These are phyloP conservation scores for Zonotrichia leucophrys DNA, from an alignment of 2,113 vertebrate species.

Conservation along the genomic window DNA sequence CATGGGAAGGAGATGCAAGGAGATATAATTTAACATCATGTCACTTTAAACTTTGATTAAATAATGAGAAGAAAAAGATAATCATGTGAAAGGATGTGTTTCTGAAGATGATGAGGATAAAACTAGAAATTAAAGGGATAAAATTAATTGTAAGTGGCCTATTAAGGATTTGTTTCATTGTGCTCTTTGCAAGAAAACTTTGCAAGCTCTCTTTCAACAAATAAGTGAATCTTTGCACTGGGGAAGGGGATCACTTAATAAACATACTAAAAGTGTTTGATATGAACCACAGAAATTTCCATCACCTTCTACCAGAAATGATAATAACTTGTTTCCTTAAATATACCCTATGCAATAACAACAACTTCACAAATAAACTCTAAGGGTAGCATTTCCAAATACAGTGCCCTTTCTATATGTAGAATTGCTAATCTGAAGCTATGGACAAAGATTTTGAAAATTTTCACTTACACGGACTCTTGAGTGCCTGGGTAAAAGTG, in stretches of 20 bases:
- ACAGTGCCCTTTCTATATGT: background rate
- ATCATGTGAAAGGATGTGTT: background rate
- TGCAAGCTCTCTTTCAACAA: background rate
- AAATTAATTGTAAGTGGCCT: background rate
- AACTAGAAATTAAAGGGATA: background rate
- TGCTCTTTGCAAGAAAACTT: background rate
- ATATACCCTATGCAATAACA: background rate
- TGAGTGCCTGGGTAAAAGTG: background rate
- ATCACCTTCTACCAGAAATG: background rate
- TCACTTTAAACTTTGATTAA: background rate
- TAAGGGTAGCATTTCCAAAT: background rate
- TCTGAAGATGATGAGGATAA: background rate
- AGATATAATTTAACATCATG: background rate
- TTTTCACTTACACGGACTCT: rapidly evolving
- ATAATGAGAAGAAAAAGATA: background rate
- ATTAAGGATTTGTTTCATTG: background rate
- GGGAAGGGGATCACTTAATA: background rate
- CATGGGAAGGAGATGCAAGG: background rate
- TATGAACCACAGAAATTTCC: background rate
- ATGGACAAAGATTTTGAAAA: background rate
- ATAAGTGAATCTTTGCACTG: background rate
- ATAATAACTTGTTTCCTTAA: background rate
- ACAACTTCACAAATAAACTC: background rate
- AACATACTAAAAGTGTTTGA: background rate
- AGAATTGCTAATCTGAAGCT: background rate